These are phyloP conservation scores for Lycophotia porphyrea DNA, from an alignment of 2,888 invertebrate species.

Conservation along the genomic window DNA sequence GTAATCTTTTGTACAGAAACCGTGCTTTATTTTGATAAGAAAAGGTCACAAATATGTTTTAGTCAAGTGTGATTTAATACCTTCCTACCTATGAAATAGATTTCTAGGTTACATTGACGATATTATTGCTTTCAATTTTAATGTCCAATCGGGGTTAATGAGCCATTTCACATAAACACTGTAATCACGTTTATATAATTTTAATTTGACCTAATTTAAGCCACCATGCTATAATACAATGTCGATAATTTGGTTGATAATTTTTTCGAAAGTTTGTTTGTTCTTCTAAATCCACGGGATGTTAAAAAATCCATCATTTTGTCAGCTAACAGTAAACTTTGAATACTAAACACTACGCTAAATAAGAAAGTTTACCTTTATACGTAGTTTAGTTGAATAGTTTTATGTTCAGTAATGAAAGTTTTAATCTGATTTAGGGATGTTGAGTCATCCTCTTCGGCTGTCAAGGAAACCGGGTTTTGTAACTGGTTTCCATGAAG, in stretches of 20 bases:
- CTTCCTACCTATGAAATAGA: not conserved
- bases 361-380: not conserved
- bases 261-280: not conserved
- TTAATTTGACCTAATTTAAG: slow-evolving; percentile 25
- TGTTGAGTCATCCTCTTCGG: too few relatives aligned
- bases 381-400: not conserved
- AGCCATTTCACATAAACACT: slow-evolving; percentile 13
- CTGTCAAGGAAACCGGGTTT: too few relatives aligned
- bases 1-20: not conserved
- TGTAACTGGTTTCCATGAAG: too few relatives aligned
- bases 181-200: slow-evolving; percentile 26
- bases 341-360: not conserved
- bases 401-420: not conserved
- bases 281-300: not conserved
- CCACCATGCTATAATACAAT: slow-evolving; percentile 31
- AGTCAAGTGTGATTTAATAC: not conserved
- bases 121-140: not conserved
- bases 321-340: not conserved
- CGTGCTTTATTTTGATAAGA: not conserved
- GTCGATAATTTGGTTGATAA: not conserved
- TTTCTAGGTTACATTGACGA: slow-evolving; percentile 9
- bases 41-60: not conserved
- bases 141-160: slow-evolving; percentile 14
- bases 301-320: not conserved
- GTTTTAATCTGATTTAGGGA: not conserved